Conservation (phyloP, 2,797 vertebrate species). For the Myiotriccus ornatus region DNA sequence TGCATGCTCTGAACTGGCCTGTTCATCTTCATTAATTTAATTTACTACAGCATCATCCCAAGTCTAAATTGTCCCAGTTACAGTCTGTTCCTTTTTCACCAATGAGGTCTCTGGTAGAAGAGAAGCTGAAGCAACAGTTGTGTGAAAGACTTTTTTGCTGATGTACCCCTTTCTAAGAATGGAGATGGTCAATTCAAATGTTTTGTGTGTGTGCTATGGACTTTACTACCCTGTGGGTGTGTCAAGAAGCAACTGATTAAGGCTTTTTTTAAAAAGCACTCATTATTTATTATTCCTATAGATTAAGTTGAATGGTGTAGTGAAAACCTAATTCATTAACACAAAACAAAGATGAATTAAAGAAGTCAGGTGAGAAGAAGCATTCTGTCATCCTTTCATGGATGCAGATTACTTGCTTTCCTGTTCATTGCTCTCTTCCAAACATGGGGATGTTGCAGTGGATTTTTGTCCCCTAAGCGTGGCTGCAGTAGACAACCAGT, state of each 20-base stretch:
- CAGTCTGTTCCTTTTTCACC: not conserved
- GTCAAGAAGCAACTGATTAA: not conserved
- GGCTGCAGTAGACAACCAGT: not conserved
- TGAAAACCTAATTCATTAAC: not conserved
- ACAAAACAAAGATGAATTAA: not conserved
- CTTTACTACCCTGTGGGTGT: not conserved
- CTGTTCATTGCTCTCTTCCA: not conserved
- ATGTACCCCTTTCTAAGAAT: not conserved
- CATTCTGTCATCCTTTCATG: not conserved
- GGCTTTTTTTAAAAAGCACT: not conserved
- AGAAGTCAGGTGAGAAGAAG: not conserved
- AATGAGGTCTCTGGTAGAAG: not conserved
- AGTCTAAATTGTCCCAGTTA: not conserved
- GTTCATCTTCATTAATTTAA: not conserved
- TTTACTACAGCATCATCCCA: not conserved
- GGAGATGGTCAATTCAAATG: not conserved
- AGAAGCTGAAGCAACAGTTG: not conserved
- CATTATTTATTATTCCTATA: not conserved
- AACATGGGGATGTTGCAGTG: not conserved
- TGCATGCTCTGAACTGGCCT: not conserved
- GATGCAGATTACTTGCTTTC: not conserved
- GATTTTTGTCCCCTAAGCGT: fast-evolving
- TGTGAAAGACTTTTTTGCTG: not conserved
- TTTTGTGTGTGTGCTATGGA: not conserved
- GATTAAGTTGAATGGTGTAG: not conserved